Evolutionary conservation across 2,888 invertebrate species (phyloP), one percentile per base, ranked within the genome.

Genomic region (Hirtodrosophila trivittata): DNA sequence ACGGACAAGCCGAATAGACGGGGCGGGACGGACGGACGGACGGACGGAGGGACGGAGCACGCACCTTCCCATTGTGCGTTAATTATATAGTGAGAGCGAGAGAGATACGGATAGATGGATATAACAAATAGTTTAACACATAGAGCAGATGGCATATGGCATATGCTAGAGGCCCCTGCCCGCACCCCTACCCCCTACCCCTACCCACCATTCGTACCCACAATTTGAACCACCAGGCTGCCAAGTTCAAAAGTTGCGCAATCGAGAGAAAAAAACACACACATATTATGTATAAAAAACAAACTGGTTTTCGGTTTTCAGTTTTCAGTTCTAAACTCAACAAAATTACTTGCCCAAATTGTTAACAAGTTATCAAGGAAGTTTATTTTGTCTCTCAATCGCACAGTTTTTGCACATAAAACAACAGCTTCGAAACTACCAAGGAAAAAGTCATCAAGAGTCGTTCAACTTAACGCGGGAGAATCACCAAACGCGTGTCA

Each of bases 321-420:
- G n/a, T n/a, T n/a, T 35, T 25, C 54, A 58, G 75, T 77, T 82
- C 83, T 83, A 73, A 82, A 62, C 73, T 25, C 16, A 37, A 5
- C 25, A 52, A 42, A 65, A 72, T 69, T 63, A 76, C 75, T 72
- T 76, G 67, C 77, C 71, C 63, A 81, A 80, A 81, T 84, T 81
- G 82, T 84, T 80, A 80, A 81, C 80, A 80, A 84, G 82, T 81
- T 77, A 84, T 84, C 78, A 75, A 84, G 78, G 85, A 81, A 84
- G 75, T 75, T 75, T 74, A 65, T 51, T 59, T 55, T 50, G 68
- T 65, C 66, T 59, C 51, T 56, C 58, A 52, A 56, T 54, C 72
- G 55, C 42, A 49, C 54, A 52, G 18, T 52, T 58, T 69, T 72
- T 54, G 58, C 68, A 67, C 52, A 70, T 57, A 65, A 67, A 56